Evolutionary conservation across 2,888 invertebrate species (phyloP).

Genomic region (Adela reaumurella): DNA sequence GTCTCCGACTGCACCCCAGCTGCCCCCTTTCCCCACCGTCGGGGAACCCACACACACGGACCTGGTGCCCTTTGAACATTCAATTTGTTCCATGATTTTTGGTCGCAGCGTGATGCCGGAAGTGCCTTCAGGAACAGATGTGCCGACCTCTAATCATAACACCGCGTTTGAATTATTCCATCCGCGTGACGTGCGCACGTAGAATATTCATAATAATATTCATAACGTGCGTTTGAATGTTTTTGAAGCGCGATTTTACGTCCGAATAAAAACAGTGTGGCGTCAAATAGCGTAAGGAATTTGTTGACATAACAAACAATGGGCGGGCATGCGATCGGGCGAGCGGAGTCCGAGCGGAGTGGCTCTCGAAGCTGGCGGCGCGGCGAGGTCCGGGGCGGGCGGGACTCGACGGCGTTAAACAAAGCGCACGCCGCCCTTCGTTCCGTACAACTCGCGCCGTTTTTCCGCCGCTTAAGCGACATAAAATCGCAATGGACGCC

Average conservation of each 20-base stretch:
- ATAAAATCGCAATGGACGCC: slow-evolving; percentile 28
- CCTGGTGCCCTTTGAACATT: not conserved
- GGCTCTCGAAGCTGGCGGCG: not conserved
- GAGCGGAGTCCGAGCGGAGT: not conserved
- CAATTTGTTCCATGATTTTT: not conserved
- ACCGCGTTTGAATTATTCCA: too few relatives aligned
- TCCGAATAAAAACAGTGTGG: too few relatives aligned
- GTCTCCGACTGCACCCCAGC: not conserved
- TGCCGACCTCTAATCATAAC: not conserved
- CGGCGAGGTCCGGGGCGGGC: not conserved
- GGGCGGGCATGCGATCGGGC: not conserved
- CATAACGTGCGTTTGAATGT: too few relatives aligned
- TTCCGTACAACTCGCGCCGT: slow-evolving; percentile 29
- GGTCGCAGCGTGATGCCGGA: not conserved
- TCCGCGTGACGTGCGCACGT: too few relatives aligned
- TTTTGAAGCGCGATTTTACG: too few relatives aligned
- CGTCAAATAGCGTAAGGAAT: too few relatives aligned
- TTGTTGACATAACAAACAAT: too few relatives aligned
- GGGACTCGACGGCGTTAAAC: slow-evolving; percentile 18
- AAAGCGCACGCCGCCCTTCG: slow-evolving; percentile 36
- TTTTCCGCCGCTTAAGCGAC: slow-evolving; percentile 37
- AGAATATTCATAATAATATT: too few relatives aligned
- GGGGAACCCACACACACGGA: not conserved
- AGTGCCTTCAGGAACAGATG: not conserved
- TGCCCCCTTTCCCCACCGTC: not conserved